These are phyloP conservation scores for Indri indri DNA, from an alignment of 2,113 vertebrate species.

Conservation along the genomic window DNA sequence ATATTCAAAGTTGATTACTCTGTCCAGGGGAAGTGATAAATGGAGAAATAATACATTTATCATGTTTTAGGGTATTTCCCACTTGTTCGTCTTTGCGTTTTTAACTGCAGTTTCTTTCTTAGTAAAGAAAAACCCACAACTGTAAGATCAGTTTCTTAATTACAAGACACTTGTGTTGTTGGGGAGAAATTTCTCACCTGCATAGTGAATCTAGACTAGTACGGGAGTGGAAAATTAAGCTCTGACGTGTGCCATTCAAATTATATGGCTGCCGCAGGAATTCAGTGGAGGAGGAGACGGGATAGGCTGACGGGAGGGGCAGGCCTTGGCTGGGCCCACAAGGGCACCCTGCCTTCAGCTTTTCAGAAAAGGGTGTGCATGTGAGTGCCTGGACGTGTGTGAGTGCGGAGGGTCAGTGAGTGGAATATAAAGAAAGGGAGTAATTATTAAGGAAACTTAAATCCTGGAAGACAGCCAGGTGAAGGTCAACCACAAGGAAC, in stretches of 20 bases:
- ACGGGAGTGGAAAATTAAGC: not conserved
- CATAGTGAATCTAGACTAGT: not conserved
- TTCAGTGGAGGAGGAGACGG: not conserved
- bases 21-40: not conserved
- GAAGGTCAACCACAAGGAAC: not conserved
- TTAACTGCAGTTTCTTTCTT: not conserved
- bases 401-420: no score
- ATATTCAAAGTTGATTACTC: not conserved
- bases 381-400: not conserved
- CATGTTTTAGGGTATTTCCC: not conserved
- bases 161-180: not conserved
- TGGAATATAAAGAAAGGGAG: not conserved
- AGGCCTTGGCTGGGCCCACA: not conserved
- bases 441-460: not conserved
- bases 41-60: not conserved
- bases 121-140: not conserved
- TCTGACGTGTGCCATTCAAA: not conserved
- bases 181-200: not conserved
- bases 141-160: not conserved
- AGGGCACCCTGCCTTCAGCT: not conserved
- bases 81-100: not conserved
- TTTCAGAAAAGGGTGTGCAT: not conserved
- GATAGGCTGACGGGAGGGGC: not conserved
- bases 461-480: not conserved
- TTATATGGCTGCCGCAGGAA: not conserved